Base-by-base conservation (phyloP, 1,140 invertebrate genomes). In the Lepidurus couesii region DNA sequence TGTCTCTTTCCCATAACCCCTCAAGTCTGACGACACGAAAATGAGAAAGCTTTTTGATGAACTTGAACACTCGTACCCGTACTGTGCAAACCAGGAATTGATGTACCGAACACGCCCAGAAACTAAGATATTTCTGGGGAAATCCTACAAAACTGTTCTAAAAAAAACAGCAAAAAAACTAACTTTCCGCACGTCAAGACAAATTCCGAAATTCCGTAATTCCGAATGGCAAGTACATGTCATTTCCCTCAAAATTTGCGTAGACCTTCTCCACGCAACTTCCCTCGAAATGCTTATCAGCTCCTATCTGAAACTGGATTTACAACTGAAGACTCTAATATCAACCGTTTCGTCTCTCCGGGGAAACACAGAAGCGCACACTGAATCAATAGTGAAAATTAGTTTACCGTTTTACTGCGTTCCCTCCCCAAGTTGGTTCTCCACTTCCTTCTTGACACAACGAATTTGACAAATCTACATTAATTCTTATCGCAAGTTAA, bases 331-430 rank as follows among this genome's bases (percentile, higher is more conserved):
- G 21, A 65, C 53, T 65, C 13, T 65, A 65, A 65, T 65, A n/a
- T 65, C 6, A 65, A 65, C 53, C 53, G 53, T 65, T 65, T 65
- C 16, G 53, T 65, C 53, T 65, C 53, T 65, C 53, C 6, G 13
- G 53, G 53, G 53, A 65, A 21, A 65, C 21, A 65, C 21, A 21
- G 53, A 65, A 65, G 53, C 53, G 53, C 53, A 65, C 53, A 21
- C 53, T 34, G 53, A 65, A 65, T 65, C 53, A 65, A 65, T 65
- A 65, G 53, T 65, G 53, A 65, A 65, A 65, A 65, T 65, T 65
- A 16, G 53, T 65, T 65, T 65, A 65, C 53, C 53, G 53, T 65
- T 16, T 65, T 65, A 13, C 9, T 65, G 6, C 21, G 16, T 65
- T 21, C 13, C 7, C 21, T 65, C 8, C 8, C 53, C 9, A 13